Percentiles rank a stretch among this genome's conserved stretches.
phyloP scores from a whole-genome alignment of 2,888 invertebrate genomes.

The Phyllotreta cruciferae region DNA sequence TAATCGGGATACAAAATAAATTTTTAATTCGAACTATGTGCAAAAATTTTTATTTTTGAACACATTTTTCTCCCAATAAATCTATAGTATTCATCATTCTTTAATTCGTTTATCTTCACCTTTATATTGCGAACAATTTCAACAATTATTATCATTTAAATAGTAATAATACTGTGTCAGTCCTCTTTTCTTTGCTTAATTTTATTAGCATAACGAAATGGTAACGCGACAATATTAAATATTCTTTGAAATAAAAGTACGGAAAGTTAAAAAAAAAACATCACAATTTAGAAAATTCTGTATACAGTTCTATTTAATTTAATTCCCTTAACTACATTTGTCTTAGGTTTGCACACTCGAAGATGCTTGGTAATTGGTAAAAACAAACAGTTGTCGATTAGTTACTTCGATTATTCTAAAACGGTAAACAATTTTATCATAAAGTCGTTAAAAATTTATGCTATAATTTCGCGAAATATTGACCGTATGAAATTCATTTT shows the following conservation, averaged over 20 bases:
- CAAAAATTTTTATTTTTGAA: background rate
- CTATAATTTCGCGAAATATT: too few species aligned
- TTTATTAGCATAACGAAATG: conserved; percentile 30
- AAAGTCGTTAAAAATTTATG: too few species aligned
- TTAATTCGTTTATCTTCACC: conserved; percentile 7
- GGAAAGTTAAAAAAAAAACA: conserved; percentile 19
- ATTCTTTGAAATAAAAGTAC: conserved; percentile 21
- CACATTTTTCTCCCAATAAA: conserved; percentile 7
- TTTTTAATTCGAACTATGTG: too few species aligned
- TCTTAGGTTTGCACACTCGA: conserved; percentile 25
- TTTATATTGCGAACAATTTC: conserved; percentile 25
- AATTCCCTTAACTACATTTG: conserved; percentile 32
- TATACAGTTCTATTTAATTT: conserved; percentile 32
- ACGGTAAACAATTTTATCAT: background rate
- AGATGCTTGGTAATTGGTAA: background rate
- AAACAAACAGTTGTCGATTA: background rate
- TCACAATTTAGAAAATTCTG: conserved; percentile 33
- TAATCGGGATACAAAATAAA: too few species aligned
- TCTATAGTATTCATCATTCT: conserved; percentile 28
- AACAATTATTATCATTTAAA: conserved; percentile 30
- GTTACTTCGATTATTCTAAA: background rate
- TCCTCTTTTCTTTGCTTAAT: conserved; percentile 28
- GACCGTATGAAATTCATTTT: too few species aligned
- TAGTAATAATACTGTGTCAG: conserved; percentile 31
- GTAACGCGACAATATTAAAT: conserved; percentile 27